Base-by-base conservation (phyloP, 2,888 invertebrate genomes). In the Caenorhabditis sp. region DNA sequence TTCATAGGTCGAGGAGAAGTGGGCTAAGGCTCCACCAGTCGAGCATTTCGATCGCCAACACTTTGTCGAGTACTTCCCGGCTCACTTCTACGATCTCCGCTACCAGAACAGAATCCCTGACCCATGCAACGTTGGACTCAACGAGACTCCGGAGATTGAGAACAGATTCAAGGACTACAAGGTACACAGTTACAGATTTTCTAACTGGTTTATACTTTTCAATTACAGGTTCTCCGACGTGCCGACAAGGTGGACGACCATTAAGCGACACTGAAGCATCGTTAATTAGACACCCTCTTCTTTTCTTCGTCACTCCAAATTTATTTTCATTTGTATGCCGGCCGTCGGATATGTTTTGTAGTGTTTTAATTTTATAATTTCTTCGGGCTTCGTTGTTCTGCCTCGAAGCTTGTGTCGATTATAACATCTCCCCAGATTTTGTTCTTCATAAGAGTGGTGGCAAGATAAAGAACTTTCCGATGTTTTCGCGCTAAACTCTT, bases 21-120 rank as follows among this genome's bases (percentile, higher is more conserved):
- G 91, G 91, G 84, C 90, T 4, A 86, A 89, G 74, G 90, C 90
- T 79, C 91, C 91, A 60, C 91, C 91, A 70, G 88, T 91, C 37
- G 91, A 91, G 82, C 91, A 91, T 65, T 88, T 90, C 84, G 87
- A 88, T 67, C 88, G 88, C 50, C 88, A 90, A 72, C 89, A 89
- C 84, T 90, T 89, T 69, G 87, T 85, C 71, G 89, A 90, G 80
- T 88, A 88, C 67, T 88, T 88, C 86, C 88, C 88, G 53, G 82
- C 83, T 69, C 87, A 88, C 78, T 89, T 89, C 87, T 87, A 88
- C 71, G 89, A 90, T 86, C 87, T 88, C 68, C 90, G 90, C 71
- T 88, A 88, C 84, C 84, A 89, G 62, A 87, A 88, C 83, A 89
- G 89, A 80, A 82, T 88, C 40, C 88, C 88, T 71, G 90, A 90